Evolutionary conservation across 2,797 vertebrate genomes (phyloP).

Genomic region (Eulemur albifrons): DNA sequence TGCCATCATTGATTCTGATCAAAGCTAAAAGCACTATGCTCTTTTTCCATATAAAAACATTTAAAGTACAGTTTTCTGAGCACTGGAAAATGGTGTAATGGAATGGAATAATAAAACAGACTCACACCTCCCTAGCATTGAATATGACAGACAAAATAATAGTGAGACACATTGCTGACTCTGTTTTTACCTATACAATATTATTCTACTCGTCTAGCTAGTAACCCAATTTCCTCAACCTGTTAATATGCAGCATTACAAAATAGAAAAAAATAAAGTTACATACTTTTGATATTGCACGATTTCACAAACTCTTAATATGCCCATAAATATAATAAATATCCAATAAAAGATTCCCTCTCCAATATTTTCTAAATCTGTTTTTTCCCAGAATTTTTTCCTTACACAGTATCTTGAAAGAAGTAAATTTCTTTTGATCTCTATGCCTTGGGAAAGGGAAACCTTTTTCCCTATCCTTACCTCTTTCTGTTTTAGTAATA

Average conservation of each 20-base stretch:
- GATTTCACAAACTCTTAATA: neutral
- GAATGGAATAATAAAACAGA: neutral
- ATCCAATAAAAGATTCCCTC: neutral
- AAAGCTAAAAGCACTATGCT: neutral
- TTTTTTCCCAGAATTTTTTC: neutral
- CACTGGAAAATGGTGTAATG: neutral
- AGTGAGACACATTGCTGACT: neutral
- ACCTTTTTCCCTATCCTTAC: neutral
- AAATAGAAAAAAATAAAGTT: neutral
- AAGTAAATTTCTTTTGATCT: neutral
- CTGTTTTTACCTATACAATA: neutral
- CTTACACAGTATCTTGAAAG: neutral
- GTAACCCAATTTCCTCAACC: neutral
- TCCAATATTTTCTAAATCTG: neutral
- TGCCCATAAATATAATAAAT: neutral
- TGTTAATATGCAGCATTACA: neutral
- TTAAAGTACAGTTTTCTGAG: neutral
- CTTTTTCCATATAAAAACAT: conserved; percentile 28
- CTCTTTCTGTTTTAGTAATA: neutral
- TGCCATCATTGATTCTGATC: conserved; percentile 47
- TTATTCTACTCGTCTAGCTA: neutral
- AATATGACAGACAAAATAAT: neutral
- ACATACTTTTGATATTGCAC: neutral
- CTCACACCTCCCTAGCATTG: neutral
- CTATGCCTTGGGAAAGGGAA: neutral